Base-by-base conservation (phyloP, 1,140 invertebrate genomes). In the Bradynema listronoti region DNA sequence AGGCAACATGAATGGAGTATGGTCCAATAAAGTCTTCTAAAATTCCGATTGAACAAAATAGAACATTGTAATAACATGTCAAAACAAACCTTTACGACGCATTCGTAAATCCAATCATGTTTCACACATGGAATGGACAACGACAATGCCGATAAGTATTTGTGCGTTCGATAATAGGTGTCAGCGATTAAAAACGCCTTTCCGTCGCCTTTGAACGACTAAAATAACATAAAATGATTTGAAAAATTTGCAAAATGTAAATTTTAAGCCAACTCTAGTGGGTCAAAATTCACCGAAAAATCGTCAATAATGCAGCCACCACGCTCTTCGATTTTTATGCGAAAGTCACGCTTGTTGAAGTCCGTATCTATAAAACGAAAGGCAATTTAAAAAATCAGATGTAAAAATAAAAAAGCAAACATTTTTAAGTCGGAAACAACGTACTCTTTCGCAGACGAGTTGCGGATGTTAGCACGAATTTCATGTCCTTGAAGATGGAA, bases 151-250 rank as follows among this genome's bases (percentile, higher is more conserved):
- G 62, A 60, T 33, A 76, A 46, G 42, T 76, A 76, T 47, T 76
- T 76, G 57, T 76, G 73, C 6, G 73, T 76, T 2, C 73, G 69
- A 45, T 76, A 76, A 54, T 58, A 64, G 0, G 70, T 73, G 56
- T 76, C 73, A n/a, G 75, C 75, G 52, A 76, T 67, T 5, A 76
- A 58, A 50, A 55, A 75, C 1, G 58, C 63, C 6, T 54, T 52
- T 1, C 39, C 36, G 2, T 43, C 57, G 1, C 32, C 41, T 6
- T 59, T 14, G 6, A 55, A 16, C 6, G 52, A 51, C 41, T 69
- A 49, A 56, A 43, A 11, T 11, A 33, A 43, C 34, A 39, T 52
- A 52, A 29, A 55, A 14, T 36, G 16, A 29, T 6, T 27, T 57
- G 4, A 64, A 27, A 0, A 34, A n/a, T 2, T 1, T 5, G 16